phyloP scores from a whole-genome alignment of 2,888 invertebrate genomes.

The Chrysotoxum bicinctum region DNA sequence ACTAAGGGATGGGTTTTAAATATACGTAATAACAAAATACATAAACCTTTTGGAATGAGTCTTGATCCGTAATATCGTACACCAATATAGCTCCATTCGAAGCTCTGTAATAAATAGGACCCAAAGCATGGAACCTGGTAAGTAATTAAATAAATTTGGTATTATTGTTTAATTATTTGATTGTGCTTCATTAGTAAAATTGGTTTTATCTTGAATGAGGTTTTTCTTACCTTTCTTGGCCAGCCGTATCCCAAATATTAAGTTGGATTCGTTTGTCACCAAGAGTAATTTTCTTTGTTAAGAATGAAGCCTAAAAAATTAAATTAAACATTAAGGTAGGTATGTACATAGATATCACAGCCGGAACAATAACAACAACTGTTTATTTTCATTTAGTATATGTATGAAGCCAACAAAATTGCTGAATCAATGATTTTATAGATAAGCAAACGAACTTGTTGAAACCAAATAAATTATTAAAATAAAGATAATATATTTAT shows the following conservation, averaged over 20 bases:
- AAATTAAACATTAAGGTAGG: background rate
- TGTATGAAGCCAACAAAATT: constrained; percentile 10
- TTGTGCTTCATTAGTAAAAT: background rate
- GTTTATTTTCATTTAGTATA: background rate
- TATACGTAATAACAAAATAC: background rate
- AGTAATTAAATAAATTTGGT: background rate
- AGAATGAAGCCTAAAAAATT: constrained; percentile 92
- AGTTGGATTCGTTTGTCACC: constrained; percentile 93
- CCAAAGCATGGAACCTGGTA: constrained; percentile 93
- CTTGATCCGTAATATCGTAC: constrained; percentile 98
- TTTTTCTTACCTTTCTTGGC: constrained; percentile 91
- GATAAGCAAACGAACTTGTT: background rate
- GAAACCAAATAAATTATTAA: background rate
- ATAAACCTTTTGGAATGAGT: constrained; percentile 94
- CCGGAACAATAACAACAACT: background rate
- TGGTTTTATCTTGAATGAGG: background rate
- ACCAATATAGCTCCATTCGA: constrained; percentile 98
- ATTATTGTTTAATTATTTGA: background rate
- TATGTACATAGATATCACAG: background rate
- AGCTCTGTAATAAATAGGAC: constrained; percentile 98
- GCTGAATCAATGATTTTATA: background rate
- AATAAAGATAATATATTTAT: background rate
- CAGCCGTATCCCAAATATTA: constrained; percentile 99
- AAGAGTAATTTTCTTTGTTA: constrained; percentile 95
- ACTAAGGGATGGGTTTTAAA: too few species aligned